Percentiles rank a stretch among this genome's conserved stretches.
Evolutionary conservation across 2,888 invertebrate genomes (phyloP).

Genomic region (Bugulina stolonifera): DNA sequence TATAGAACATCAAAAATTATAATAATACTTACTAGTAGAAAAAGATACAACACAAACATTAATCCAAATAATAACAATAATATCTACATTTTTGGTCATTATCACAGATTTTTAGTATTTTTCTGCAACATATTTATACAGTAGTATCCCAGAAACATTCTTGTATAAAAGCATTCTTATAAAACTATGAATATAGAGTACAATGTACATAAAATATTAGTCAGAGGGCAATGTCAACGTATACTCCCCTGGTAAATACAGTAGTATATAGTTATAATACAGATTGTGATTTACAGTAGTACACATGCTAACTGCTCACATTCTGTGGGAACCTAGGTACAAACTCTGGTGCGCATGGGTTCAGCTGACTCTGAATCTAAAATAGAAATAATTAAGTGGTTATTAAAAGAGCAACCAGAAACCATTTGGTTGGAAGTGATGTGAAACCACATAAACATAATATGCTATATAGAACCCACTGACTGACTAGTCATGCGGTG

Average conservation of each 20-base stretch:
- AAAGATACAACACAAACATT: background rate
- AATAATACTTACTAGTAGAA: too few species aligned
- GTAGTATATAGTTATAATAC: too few species aligned
- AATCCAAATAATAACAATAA: background rate
- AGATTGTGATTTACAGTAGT: too few species aligned
- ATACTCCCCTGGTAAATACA: too few species aligned
- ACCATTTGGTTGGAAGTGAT: too few species aligned
- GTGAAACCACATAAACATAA: too few species aligned
- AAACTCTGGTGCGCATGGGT: conserved; percentile 47
- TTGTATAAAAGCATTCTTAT: conserved; percentile 24
- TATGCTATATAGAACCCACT: too few species aligned
- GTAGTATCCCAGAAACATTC: conserved; percentile 23
- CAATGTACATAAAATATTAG: background rate
- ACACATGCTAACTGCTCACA: background rate
- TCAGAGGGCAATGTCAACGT: too few species aligned
- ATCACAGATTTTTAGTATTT: conserved; percentile 21
- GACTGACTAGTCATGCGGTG: too few species aligned
- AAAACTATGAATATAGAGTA: background rate
- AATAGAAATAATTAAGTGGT: background rate
- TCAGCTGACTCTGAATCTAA: conserved; percentile 36
- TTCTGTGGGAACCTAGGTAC: conserved; percentile 33
- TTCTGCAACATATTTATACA: background rate
- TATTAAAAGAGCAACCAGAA: too few species aligned
- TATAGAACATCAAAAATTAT: background rate
- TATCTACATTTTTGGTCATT: conserved; percentile 26